These are phyloP conservation scores for Zaprionus bogoriensis DNA, from an alignment of 2,888 invertebrate species.

Conservation along the genomic window DNA sequence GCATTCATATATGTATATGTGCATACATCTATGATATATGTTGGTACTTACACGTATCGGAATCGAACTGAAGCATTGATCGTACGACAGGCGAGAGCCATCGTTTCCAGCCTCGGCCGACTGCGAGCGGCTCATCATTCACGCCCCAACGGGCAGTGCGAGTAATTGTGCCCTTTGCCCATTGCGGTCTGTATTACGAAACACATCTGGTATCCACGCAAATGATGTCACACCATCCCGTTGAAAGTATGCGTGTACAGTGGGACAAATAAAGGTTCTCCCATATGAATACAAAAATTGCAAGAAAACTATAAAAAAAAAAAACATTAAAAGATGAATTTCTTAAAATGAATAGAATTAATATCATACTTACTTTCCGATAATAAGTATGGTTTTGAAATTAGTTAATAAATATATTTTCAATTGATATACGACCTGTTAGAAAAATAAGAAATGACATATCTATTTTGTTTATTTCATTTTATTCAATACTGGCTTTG, in stretches of 20 bases:
- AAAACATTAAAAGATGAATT: no score
- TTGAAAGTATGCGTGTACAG: conserved; percentile 9
- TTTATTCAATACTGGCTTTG: no score
- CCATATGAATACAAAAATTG: no score
- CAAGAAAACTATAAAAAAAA: no score
- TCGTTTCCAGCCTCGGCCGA: neutral
- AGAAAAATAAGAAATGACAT: no score
- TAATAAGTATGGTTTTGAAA: no score
- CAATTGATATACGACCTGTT: no score
- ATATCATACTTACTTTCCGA: no score
- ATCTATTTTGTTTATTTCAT: no score
- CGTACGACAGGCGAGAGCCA: neutral
- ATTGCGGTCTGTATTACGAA: neutral
- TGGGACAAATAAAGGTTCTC: no score
- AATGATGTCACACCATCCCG: conserved; percentile 19
- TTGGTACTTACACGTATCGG: neutral
- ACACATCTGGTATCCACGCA: neutral
- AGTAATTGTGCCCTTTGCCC: conserved; percentile 23
- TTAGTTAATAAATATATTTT: no score
- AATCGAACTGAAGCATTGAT: neutral
- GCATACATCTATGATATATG: conserved; percentile 1
- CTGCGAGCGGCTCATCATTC: conserved; percentile 5
- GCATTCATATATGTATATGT: neutral
- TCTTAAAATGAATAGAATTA: no score
- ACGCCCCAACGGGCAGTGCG: neutral